Conservation (phyloP, 1,140 invertebrate genomes). For the Drosophila trapezifrons region DNA sequence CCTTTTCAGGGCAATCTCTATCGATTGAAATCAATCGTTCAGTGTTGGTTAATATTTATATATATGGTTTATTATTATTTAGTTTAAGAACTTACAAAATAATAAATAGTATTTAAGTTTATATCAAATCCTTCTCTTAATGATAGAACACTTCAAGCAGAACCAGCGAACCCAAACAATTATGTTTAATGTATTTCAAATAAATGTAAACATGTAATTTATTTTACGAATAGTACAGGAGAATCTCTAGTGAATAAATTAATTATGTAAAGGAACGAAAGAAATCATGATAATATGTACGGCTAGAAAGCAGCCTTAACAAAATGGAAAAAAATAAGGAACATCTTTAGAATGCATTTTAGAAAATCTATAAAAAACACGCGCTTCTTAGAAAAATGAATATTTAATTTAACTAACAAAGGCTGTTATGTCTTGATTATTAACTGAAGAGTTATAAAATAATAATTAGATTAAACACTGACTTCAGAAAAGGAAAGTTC, state of each 20-base stretch:
- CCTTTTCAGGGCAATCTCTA: constrained; percentile 7
- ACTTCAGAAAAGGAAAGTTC: not conserved
- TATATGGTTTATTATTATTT: not conserved
- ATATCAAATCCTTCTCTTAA: not conserved
- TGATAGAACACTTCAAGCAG: not conserved
- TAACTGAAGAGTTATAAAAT: not conserved
- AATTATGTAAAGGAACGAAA: constrained; percentile 1
- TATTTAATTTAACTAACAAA: not conserved
- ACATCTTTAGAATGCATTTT: constrained; percentile 1
- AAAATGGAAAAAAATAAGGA: constrained; percentile 4
- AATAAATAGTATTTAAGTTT: not conserved
- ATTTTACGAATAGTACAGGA: not conserved
- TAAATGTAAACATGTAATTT: constrained; percentile 12
- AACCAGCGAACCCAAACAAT: constrained; percentile 5
- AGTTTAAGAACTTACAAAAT: not conserved
- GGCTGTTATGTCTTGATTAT: not conserved
- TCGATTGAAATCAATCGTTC: constrained; percentile 2
- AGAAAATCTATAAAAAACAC: not conserved
- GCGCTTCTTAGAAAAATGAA: not conserved
- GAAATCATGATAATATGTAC: not conserved
- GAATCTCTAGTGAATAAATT: not conserved
- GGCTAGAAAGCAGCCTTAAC: too few relatives aligned
- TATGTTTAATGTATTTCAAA: not conserved
- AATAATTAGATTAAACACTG: not conserved
- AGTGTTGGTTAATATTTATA: not conserved